Evolutionary conservation across 2,113 vertebrate genomes (phyloP).

Genomic region (Rattus rattus): DNA sequence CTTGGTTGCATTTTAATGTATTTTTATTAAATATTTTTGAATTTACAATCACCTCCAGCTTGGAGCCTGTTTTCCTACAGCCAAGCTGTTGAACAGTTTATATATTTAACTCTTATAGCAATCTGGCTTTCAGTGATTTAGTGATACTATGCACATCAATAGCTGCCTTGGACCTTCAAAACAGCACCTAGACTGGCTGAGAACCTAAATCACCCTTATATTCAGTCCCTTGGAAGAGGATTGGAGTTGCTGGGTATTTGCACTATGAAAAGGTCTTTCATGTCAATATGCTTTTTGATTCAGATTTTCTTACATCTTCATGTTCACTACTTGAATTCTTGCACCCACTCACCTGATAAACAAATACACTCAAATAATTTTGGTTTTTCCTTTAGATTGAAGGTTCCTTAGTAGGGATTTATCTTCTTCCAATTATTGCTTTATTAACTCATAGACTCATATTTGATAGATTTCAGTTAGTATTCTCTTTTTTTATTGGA

Average conservation of each 20-base stretch:
- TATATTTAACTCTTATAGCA: not conserved
- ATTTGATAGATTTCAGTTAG: not conserved
- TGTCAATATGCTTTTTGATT: not conserved
- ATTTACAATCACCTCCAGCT: not conserved
- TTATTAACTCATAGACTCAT: not conserved
- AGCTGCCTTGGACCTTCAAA: not conserved
- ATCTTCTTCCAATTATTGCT: not conserved
- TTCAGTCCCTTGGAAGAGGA: not conserved
- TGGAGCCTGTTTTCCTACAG: not conserved
- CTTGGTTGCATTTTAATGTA: constrained; percentile 1
- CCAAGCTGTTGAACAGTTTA: not conserved
- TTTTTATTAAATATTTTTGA: not conserved
- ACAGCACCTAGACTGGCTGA: not conserved
- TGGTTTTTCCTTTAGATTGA: not conserved
- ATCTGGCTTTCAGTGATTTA: not conserved
- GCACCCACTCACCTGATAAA: not conserved
- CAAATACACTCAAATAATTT: not conserved
- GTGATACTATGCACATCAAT: not conserved
- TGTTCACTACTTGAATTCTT: not conserved
- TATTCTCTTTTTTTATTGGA: not conserved
- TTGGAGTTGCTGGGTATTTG: not conserved
- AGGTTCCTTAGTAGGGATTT: not conserved
- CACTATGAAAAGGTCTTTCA: not conserved
- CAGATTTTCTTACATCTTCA: not conserved
- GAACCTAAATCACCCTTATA: not conserved